phyloP scores from a whole-genome alignment of 2,888 invertebrate species.

The Tyria jacobaeae region DNA sequence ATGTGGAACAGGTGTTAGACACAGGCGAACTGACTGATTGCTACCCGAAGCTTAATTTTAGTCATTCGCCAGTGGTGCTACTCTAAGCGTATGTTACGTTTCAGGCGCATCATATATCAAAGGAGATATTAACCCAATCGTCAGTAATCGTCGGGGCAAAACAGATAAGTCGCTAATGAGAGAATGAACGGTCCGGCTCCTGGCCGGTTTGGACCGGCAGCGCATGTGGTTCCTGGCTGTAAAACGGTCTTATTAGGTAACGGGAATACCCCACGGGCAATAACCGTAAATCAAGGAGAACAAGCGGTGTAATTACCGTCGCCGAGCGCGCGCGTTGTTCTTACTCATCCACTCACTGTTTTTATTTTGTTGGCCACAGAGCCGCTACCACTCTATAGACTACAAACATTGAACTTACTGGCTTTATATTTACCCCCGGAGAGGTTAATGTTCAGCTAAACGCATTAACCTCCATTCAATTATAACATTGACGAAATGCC shows the following conservation, averaged over 20 bases:
- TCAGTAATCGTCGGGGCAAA: slow-evolving; percentile 77
- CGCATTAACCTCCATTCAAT: slow-evolving; percentile 79
- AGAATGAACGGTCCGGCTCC: slow-evolving; percentile 77
- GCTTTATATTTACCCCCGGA: slow-evolving; percentile 82
- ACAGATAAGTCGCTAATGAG: slow-evolving; percentile 83
- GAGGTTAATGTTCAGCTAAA: slow-evolving; percentile 79
- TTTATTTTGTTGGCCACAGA: slow-evolving; percentile 83
- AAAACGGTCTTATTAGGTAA: slow-evolving; percentile 86
- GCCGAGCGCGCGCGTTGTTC: slow-evolving; percentile 81
- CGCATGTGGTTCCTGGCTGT: slow-evolving; percentile 84
- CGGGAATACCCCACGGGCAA: slow-evolving; percentile 86
- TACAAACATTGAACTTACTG: slow-evolving; percentile 79
- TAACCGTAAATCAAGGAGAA: slow-evolving; percentile 87
- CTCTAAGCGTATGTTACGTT: slow-evolving; percentile 68
- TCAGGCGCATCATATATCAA: slow-evolving; percentile 75
- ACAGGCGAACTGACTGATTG: slow-evolving; percentile 45
- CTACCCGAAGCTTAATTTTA: too few species aligned
- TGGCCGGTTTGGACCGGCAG: slow-evolving; percentile 64
- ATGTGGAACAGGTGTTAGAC: slow-evolving; percentile 43
- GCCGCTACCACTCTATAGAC: slow-evolving; percentile 82
- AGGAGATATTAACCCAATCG: slow-evolving; percentile 81
- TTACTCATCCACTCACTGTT: slow-evolving; percentile 85
- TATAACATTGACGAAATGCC: slow-evolving; percentile 63
- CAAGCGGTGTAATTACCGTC: slow-evolving; percentile 87
- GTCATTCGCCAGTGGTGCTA: slow-evolving; percentile 55